Base-by-base conservation (phyloP, 2,113 vertebrate genomes). In the Sinosuthora webbiana region DNA sequence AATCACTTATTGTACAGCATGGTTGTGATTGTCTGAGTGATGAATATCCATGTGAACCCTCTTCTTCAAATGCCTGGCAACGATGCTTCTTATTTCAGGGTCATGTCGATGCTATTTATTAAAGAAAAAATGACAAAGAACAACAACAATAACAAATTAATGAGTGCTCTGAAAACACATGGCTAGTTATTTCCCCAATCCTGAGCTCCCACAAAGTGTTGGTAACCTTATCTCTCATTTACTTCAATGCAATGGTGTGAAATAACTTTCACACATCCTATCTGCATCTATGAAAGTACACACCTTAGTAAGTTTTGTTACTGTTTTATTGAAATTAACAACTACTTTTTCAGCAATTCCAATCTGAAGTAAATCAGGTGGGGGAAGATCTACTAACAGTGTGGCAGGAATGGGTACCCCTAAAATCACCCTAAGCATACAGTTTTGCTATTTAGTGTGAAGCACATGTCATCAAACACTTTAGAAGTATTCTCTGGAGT, bases 71-170 rank as follows among this genome's bases (percentile, higher is more conserved):
- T 62, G 37, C 20, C 8, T 52, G 83, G 65, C 50, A 84, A 15
- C 0, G 73, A 95, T 3, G 83, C 28, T 69, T 96, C 97, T 93
- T 97, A 97, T 93, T 98, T 98, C 94, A 97, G 83, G 45, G 97
- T 97, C 97, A 97, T 95, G 92, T 98, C 96, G 62, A 98, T 93
- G 27, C 98, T 98, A 44, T 60, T 88, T 37, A 60, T 91, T 55
- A 57, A 83, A 79, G n/a, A 57, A 9, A 75, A 63, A 69, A 93
- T 25, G 63, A 86, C 52, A 91, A 41, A 47, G 10, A 79, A 73
- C 9, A 83, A 33, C 11, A 73, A 30, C 6, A 62, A 33, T 4
- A 89, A n/a, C 23, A 16, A 31, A 62, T 8, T 79, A 50, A 50
- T 96, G 27, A 95, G 49, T 56, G 13, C 22, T 47, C 50, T 44